Base-by-base conservation (phyloP, 2,113 vertebrate species). In the Fukomys damarensis region DNA sequence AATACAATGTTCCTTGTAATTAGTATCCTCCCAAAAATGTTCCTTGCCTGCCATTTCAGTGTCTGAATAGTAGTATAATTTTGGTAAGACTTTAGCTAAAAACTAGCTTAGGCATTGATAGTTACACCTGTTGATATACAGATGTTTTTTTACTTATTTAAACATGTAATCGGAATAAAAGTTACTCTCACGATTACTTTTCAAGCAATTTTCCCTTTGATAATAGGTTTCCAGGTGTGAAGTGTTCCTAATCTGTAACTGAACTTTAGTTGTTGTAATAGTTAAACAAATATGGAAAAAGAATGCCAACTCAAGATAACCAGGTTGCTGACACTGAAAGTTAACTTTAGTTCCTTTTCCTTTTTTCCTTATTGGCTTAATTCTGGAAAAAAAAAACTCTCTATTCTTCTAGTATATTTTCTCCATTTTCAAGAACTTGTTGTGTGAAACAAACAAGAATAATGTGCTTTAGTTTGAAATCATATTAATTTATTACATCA, bases 351-450 rank as follows among this genome's bases (percentile, higher is more conserved):
- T 94, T 77, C 3, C 30, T 94, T 94, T 68, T 52, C 56, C 8
- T 89, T 93, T 59, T 86, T 79, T 59, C n/a, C 72, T 87, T 24
- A 56, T 76, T 76, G 76, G 30, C 32, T 86, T 74, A 58, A 59
- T 89, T 89, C 77, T 92, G 41, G 92, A 92, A 95, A 94, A 93
- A 92, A 95, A 94, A 41, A 76, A 77, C 77, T 12, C 41, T 83
- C 89, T 89, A 79, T 17, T 92, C 5, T 63, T 0, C 93, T 87
- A 83, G 46, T 72, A 11, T 76, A 77, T 82, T 61, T 52, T 79
- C 24, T 72, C 43, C 61, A 65, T 70, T 82, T 93, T 85, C 14
- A 83, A 7, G 72, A n/a, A n/a, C n/a, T n/a, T n/a, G n/a, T n/a
- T n/a, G 95, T 93, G 83, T 82, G 7, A 95, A 96, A 86, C 17